These are phyloP conservation scores for Torymus auratus DNA, from an alignment of 2,888 invertebrate species.

Conservation along the genomic window DNA sequence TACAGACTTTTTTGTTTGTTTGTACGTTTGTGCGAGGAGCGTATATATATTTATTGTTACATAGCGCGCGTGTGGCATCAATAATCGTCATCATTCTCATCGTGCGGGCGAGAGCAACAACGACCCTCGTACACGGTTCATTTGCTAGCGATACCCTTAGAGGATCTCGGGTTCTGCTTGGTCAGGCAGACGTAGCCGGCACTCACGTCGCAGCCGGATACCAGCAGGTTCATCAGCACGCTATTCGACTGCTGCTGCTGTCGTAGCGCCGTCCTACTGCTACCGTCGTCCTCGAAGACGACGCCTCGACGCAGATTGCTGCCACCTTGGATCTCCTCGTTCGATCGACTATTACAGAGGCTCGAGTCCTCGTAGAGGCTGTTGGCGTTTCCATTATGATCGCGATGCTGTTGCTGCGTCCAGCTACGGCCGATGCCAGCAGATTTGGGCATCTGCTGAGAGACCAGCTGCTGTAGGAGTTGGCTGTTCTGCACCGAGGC, in stretches of 20 bases:
- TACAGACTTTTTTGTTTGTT: slow-evolving; percentile 4
- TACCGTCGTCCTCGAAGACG: slow-evolving; percentile 42
- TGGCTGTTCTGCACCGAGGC: slow-evolving; percentile 71
- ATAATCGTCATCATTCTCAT: too few species aligned
- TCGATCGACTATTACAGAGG: slow-evolving; percentile 8
- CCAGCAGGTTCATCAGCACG: slow-evolving; percentile 95
- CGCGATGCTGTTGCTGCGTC: slow-evolving; percentile 31
- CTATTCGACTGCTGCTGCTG: slow-evolving; percentile 82
- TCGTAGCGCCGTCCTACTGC: slow-evolving; percentile 62
- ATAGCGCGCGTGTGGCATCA: too few species aligned
- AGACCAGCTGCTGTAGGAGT: slow-evolving; percentile 81
- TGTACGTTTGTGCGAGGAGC: slow-evolving; percentile 39
- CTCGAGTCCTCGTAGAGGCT: slow-evolving; percentile 40
- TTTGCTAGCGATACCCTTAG: slow-evolving; percentile 71
- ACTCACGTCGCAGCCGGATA: slow-evolving; percentile 96
- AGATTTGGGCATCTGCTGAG: slow-evolving; percentile 64
- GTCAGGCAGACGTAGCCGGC: slow-evolving; percentile 92
- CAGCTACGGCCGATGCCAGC: slow-evolving; percentile 35
- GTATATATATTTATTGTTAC: background rate
- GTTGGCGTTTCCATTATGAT: slow-evolving; percentile 26
- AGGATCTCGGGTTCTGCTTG: slow-evolving; percentile 74
- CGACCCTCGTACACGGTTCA: slow-evolving; percentile 61
- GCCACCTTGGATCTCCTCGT: slow-evolving; percentile 15
- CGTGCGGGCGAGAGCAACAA: too few species aligned
- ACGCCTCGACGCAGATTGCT: slow-evolving; percentile 7